phyloP scores from a whole-genome alignment of 2,113 vertebrate genomes.

The Cebidichthys violaceus region DNA sequence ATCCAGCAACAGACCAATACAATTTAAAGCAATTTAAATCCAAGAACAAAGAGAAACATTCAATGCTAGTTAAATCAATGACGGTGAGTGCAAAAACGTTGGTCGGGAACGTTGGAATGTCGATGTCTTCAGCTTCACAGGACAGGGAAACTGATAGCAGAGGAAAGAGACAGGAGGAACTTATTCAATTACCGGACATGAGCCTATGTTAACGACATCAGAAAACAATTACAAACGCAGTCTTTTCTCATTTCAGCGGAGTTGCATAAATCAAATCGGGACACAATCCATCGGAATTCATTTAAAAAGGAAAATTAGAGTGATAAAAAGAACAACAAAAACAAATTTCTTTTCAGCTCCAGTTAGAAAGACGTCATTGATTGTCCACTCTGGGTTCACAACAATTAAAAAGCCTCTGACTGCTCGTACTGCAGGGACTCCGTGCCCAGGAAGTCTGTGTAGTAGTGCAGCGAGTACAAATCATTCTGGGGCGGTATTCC shows the following conservation, averaged over 20 bases:
- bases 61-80: constrained; percentile 55
- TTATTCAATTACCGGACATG: constrained; percentile 80
- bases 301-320: constrained; percentile 79
- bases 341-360: constrained; percentile 59
- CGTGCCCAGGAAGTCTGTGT: constrained; percentile 32
- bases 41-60: constrained; percentile 61
- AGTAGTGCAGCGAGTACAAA: constrained; percentile 24
- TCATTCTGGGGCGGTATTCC: constrained; percentile 7
- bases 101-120: constrained; percentile 81
- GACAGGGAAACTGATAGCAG: constrained; percentile 66
- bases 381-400: constrained; percentile 66
- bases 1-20: constrained; percentile 61
- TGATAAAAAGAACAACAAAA: constrained; percentile 39
- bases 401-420: constrained; percentile 51
- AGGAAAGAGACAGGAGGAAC: constrained; percentile 76
- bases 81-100: constrained; percentile 80
- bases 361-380: constrained; percentile 71
- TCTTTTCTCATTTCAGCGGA: constrained; percentile 78
- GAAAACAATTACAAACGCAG: constrained; percentile 81
- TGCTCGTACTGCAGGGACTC: constrained; percentile 39
- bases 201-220: constrained; percentile 79
- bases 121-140: constrained; percentile 61
- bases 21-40: constrained; percentile 76
- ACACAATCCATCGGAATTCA: constrained; percentile 81
- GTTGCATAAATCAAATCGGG: constrained; percentile 82